phyloP scores from a whole-genome alignment of 2,888 invertebrate species.

The Macaria liturata region DNA sequence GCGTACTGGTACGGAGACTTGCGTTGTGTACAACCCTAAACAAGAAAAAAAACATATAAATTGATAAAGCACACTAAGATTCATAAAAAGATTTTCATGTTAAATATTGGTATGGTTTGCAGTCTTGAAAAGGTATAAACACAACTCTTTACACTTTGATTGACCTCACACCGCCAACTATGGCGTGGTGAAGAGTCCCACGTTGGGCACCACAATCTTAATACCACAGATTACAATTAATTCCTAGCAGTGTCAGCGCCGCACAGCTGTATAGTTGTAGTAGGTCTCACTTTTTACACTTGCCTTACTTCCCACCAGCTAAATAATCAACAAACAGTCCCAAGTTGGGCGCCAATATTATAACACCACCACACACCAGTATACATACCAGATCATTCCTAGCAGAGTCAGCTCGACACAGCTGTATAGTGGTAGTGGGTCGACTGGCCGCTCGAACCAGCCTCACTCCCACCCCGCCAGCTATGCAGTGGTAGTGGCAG shows the following conservation, averaged over 20 bases:
- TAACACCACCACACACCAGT: slow-evolving; percentile 48
- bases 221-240: slow-evolving; percentile 30
- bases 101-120: no score
- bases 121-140: no score
- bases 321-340: slow-evolving; percentile 79
- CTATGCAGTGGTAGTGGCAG: slow-evolving; percentile 90
- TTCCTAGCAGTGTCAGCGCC: slow-evolving; percentile 79
- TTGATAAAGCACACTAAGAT: no score
- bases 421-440: slow-evolving; percentile 85
- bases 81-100: no score
- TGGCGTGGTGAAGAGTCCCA: no score
- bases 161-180: no score
- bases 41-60: slow-evolving; percentile 34
- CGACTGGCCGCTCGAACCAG: slow-evolving; percentile 82
- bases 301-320: slow-evolving; percentile 86
- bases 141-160: no score
- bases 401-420: slow-evolving; percentile 86
- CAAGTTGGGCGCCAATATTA: no score
- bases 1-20: slow-evolving; percentile 90
- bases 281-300: slow-evolving; percentile 76
- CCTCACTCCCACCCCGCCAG: slow-evolving; percentile 87
- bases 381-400: slow-evolving; percentile 48
- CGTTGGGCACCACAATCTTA: no score
- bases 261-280: slow-evolving; percentile 88
- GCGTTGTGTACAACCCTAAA: slow-evolving; percentile 85